phyloP scores from a whole-genome alignment of 2,888 invertebrate species.

The Tetranychus truncatus region DNA sequence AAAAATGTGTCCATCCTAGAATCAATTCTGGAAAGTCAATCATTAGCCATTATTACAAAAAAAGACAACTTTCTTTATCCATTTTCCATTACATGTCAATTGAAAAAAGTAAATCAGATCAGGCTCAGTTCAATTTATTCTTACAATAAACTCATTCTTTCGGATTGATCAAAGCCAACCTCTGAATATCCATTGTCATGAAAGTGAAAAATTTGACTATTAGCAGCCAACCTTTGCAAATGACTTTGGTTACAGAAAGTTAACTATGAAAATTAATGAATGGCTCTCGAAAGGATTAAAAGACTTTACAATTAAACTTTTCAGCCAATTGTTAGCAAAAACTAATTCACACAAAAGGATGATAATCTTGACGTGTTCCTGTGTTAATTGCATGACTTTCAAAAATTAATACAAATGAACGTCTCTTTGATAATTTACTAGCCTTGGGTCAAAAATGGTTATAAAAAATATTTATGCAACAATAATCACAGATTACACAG shows the following conservation, averaged over 20 bases:
- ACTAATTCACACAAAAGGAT: neutral
- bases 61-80: too few relatives aligned
- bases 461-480: neutral
- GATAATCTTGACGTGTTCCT: neutral
- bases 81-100: too few relatives aligned
- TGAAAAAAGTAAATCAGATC: too few relatives aligned
- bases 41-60: too few relatives aligned
- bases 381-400: neutral
- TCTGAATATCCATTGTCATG: neutral
- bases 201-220: neutral
- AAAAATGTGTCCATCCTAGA: too few relatives aligned
- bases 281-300: neutral
- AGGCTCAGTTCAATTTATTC: too few relatives aligned
- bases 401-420: neutral
- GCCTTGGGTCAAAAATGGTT: constrained; percentile 6
- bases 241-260: neutral
- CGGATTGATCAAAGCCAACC: too few relatives aligned
- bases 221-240: neutral
- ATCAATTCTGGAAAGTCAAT: too few relatives aligned
- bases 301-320: neutral
- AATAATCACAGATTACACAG: neutral
- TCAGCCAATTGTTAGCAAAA: neutral
- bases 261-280: neutral
- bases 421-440: neutral
- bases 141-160: too few relatives aligned